Conservation (phyloP, 2,888 invertebrate genomes). For the Apeira syringaria region DNA sequence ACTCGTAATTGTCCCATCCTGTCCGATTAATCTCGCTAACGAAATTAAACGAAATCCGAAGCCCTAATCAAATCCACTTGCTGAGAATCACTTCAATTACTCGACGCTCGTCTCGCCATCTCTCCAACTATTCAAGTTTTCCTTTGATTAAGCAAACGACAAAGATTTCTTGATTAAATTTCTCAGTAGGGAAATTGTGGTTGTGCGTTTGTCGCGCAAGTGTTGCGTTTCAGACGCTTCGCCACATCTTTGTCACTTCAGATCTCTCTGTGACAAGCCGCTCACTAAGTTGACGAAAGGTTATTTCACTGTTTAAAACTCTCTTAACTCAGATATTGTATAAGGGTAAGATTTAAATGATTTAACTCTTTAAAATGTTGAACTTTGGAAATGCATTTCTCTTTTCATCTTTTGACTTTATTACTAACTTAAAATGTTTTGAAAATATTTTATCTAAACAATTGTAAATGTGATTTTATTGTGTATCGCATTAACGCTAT, state of each 20-base stretch:
- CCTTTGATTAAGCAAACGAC: conserved; percentile 63
- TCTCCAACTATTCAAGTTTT: conserved; percentile 55
- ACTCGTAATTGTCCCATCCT: conserved; percentile 22
- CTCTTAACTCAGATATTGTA: too few species aligned
- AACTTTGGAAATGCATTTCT: too few species aligned
- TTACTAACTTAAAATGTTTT: too few species aligned
- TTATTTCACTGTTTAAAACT: conserved; percentile 27
- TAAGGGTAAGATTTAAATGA: too few species aligned
- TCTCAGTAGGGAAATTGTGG: conserved; percentile 46
- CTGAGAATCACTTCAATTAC: conserved; percentile 36
- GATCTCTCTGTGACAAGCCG: conserved; percentile 30
- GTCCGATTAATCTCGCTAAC: conserved; percentile 29
- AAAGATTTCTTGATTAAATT: conserved; percentile 68
- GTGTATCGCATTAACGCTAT: too few species aligned
- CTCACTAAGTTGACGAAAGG: conserved; percentile 33
- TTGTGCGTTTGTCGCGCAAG: conserved; percentile 29
- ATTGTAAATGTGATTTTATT: too few species aligned
- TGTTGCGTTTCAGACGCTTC: conserved; percentile 43
- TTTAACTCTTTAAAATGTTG: too few species aligned
- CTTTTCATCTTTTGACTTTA: too few species aligned
- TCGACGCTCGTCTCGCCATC: conserved; percentile 29
- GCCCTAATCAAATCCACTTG: conserved; percentile 47
- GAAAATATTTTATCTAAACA: too few species aligned
- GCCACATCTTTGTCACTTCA: conserved; percentile 61
- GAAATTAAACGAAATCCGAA: conserved; percentile 41